phyloP scores from a whole-genome alignment of 2,113 vertebrate genomes.

The Sardina pilchardus region DNA sequence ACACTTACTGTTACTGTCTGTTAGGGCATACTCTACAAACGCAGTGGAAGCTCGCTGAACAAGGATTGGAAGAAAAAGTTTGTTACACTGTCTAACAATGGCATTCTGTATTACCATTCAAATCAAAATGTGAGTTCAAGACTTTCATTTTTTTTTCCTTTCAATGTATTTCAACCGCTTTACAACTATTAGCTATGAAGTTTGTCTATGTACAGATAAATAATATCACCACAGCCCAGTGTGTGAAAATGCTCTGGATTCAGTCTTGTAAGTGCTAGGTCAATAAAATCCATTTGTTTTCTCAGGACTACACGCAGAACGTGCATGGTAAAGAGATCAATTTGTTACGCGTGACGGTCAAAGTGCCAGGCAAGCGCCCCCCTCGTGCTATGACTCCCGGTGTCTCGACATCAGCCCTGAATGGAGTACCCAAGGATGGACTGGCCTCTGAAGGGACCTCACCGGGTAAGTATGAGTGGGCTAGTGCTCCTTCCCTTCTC shows the following conservation, averaged over 20 bases:
- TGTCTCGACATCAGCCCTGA: conserved; percentile 80
- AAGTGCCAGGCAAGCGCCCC: conserved; percentile 93
- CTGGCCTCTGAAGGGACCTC: conserved; percentile 63
- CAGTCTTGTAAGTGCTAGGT: neutral
- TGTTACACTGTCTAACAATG: conserved; percentile 88
- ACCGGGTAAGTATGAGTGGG: conserved; percentile 55
- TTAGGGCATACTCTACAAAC: conserved; percentile 90
- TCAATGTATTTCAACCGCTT: neutral
- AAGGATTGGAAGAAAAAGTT: conserved; percentile 99
- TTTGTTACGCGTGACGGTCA: conserved; percentile 90
- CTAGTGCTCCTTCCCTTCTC: neutral
- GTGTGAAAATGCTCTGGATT: neutral
- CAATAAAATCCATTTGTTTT: conserved; percentile 9
- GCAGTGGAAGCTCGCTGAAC: conserved; percentile 92
- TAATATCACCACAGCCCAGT: neutral
- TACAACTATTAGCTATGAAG: no score
- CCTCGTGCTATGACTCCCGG: conserved; percentile 85
- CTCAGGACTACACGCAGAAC: conserved; percentile 88
- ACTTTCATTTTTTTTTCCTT: neutral
- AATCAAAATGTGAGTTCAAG: conserved; percentile 78
- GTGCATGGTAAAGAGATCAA: conserved; percentile 93
- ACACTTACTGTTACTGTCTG: neutral
- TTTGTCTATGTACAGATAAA: no score
- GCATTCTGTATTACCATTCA: conserved; percentile 89
- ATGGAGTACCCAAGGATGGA: conserved; percentile 83